These are phyloP conservation scores for Euleptes europaea DNA, from an alignment of 2,113 vertebrate species.

Conservation along the genomic window DNA sequence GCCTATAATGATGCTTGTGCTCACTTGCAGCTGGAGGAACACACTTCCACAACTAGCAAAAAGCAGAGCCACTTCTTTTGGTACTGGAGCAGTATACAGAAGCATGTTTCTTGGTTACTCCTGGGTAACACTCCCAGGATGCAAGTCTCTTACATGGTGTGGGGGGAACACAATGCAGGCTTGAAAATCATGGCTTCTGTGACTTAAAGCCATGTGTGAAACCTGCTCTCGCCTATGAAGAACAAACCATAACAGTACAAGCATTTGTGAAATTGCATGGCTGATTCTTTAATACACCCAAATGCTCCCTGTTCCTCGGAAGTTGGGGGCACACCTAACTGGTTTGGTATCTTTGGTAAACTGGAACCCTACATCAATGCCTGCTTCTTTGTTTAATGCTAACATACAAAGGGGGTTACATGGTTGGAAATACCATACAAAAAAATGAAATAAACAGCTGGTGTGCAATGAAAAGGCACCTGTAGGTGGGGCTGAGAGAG, in stretches of 20 bases:
- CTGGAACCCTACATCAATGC: neutral
- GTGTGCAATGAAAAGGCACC: too few species aligned
- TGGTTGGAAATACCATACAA: too few species aligned
- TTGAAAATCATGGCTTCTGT: neutral
- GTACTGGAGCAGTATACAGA: too few species aligned
- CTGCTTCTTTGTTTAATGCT: too few species aligned
- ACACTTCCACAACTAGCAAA: too few species aligned
- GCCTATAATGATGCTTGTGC: too few species aligned
- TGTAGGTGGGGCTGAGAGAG: too few species aligned
- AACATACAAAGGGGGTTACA: too few species aligned
- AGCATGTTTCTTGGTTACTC: too few species aligned
- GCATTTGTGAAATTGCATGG: neutral
- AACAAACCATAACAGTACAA: neutral
- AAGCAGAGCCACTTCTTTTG: too few species aligned
- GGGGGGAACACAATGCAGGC: neutral
- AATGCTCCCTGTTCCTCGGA: neutral
- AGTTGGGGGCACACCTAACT: neutral
- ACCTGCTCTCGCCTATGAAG: neutral
- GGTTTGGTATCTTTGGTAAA: neutral
- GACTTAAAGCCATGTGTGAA: neutral
- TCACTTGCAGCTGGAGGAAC: too few species aligned
- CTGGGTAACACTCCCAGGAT: neutral
- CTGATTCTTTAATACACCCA: neutral
- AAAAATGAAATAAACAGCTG: too few species aligned
- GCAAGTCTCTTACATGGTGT: neutral